A percentile compares a stretch with the other conserved stretches of the same genome.
phyloP scores from a whole-genome alignment of 2,888 invertebrate species.

The Ariolimax columbianus region DNA sequence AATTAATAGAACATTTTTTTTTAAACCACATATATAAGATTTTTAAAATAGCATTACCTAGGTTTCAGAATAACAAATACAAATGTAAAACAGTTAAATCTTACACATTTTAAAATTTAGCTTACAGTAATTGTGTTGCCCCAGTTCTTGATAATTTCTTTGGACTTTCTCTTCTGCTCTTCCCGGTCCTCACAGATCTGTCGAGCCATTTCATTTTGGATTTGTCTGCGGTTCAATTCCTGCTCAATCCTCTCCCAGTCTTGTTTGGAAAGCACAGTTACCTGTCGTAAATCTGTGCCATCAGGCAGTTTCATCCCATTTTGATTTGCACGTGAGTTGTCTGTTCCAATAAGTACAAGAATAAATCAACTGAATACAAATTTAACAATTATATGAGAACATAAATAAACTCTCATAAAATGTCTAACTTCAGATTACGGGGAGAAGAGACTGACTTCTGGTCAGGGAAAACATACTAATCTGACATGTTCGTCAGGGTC shows the following conservation, averaged over 20 bases:
- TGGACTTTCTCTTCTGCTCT: conserved; percentile 72
- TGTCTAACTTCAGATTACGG: not conserved
- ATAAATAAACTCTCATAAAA: not conserved
- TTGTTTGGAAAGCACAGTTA: conserved; percentile 74
- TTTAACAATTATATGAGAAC: not conserved
- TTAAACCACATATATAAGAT: not conserved
- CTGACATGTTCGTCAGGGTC: no score
- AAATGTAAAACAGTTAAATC: no score
- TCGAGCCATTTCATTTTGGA: conserved; percentile 72
- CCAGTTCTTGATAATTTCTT: conserved; percentile 78
- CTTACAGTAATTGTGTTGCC: conserved; percentile 78
- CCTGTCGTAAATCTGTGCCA: conserved; percentile 70
- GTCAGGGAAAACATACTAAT: no score
- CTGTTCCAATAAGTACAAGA: not conserved
- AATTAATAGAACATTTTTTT: not conserved
- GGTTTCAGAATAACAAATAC: not conserved
- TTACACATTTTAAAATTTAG: not conserved
- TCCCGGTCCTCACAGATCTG: conserved; percentile 72
- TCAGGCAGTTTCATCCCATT: conserved; percentile 58
- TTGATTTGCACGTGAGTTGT: not conserved
- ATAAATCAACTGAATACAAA: not conserved
- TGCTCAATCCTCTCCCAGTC: conserved; percentile 77
- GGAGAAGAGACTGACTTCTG: no score
- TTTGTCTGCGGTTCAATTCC: conserved; percentile 74
- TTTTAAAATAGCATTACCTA: not conserved